Base-by-base conservation (phyloP, 2,888 invertebrate species). In the Pyralis farinalis region DNA sequence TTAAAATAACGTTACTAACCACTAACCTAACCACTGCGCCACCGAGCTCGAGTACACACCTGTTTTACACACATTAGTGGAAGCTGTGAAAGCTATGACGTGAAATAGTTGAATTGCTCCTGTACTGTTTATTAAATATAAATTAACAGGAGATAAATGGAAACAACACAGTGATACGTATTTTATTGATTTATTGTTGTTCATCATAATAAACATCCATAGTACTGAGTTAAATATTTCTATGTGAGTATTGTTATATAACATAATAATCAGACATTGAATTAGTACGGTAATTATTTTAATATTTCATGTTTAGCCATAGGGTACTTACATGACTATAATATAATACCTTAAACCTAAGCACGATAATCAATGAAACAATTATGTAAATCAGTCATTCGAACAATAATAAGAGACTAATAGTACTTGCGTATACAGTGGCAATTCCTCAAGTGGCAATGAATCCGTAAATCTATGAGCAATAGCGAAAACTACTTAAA, bases 371-470 rank as follows among this genome's bases (percentile, higher is more conserved):
- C 54, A 70, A 70, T 69, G 66, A 77, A 76, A 76, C 62, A 68
- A 71, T 79, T 71, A 66, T 77, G 71, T 78, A 78, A 79, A 79
- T 81, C 81, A 81, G 80, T 81, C 80, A 58, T 79, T 78, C 74
- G 71, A 79, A 75, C 60, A 71, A 70, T 72, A 75, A 70, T 54
- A 59, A 66, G 63, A 67, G 66, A 58, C 66, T 70, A 63, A 53
- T 43, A 50, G 44, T 54, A 52, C 47, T 46, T 50, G 47, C 46
- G 55, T 37, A 40, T 30, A 29, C 28, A 37, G 16, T 25, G n/a
- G n/a, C n/a, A n/a, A n/a, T n/a, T n/a, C n/a, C n/a, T n/a, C n/a
- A n/a, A n/a, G n/a, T n/a, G n/a, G n/a, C n/a, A n/a, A n/a, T n/a
- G n/a, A n/a, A n/a, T n/a, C n/a, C n/a, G n/a, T n/a, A n/a, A n/a